Percentiles rank a stretch among this genome's conserved stretches.
Evolutionary conservation across 2,888 invertebrate genomes (phyloP).

Genomic region (Rapana venosa): DNA sequence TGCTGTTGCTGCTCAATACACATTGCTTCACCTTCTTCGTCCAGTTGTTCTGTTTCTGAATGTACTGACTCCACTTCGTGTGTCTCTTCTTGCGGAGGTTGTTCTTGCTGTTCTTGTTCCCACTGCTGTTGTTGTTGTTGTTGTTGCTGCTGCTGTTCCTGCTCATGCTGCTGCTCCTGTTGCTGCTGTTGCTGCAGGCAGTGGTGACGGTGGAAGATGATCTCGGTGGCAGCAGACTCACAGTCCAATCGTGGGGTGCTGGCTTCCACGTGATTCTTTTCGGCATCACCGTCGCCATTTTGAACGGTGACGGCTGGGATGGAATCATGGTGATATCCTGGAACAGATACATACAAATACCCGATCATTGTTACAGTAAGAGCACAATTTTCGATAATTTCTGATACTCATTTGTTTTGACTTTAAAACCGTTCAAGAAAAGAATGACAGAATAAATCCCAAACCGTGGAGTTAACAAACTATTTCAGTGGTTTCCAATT

Average conservation of each 20-base stretch:
- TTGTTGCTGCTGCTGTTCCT: not conserved
- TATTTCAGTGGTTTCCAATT: too few species aligned
- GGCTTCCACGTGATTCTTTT: constrained; percentile 46
- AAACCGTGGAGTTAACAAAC: too few species aligned
- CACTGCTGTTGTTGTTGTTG: not conserved
- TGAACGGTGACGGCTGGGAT: constrained; percentile 59
- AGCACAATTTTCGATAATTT: too few species aligned
- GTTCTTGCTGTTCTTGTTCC: not conserved
- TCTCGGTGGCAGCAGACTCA: constrained; percentile 46
- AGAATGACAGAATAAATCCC: too few species aligned
- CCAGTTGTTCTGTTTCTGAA: not conserved
- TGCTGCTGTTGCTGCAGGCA: not conserved
- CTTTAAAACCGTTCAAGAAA: too few species aligned
- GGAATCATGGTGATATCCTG: constrained; percentile 70
- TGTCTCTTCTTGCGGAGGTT: not conserved
- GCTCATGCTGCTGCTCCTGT: not conserved
- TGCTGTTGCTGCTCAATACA: not conserved
- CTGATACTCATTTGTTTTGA: too few species aligned
- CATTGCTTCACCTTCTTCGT: not conserved
- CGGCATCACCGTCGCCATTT: constrained; percentile 54
- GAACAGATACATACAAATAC: not conserved
- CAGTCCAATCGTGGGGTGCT: constrained; percentile 38
- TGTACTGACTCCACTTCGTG: not conserved
- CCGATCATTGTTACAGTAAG: too few species aligned
- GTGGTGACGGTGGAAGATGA: constrained; percentile 35